A percentile compares a stretch with the other conserved stretches of the same genome.
These are phyloP conservation scores for Drosophila ambigua DNA, from an alignment of 1,140 invertebrate genomes.

Conservation along the genomic window DNA sequence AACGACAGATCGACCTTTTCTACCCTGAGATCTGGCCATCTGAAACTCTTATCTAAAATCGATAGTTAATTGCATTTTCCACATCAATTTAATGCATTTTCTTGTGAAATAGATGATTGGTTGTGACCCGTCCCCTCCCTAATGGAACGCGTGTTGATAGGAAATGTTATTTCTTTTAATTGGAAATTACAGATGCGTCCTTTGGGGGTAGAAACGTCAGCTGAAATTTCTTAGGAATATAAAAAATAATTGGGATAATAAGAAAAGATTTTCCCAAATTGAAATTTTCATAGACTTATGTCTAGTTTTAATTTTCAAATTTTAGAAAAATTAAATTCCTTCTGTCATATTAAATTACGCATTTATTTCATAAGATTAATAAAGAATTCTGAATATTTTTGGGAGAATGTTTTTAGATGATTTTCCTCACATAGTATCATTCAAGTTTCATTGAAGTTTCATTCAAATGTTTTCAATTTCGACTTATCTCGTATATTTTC, in stretches of 20 bases:
- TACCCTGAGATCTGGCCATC: no score
- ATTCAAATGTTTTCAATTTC: no score
- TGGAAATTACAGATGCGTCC: constrained; percentile 1
- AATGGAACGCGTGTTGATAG: constrained; percentile 35
- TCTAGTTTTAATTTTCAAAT: no score
- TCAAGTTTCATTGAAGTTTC: no score
- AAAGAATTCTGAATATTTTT: no score
- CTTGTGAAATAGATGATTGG: constrained; percentile 18
- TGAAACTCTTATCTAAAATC: constrained; percentile 66
- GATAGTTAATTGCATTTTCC: constrained; percentile 69
- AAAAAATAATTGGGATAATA: not conserved
- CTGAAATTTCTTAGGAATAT: not conserved
- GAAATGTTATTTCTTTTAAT: constrained; percentile 17
- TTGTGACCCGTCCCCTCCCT: not conserved
- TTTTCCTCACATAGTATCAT: no score
- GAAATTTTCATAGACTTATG: no score
- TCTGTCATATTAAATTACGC: no score
- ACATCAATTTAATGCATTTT: constrained; percentile 43
- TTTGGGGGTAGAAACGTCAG: not conserved
- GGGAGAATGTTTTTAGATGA: no score
- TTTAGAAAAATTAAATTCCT: not conserved
- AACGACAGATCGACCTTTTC: not conserved
- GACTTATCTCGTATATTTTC: no score
- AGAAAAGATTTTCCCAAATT: no score
- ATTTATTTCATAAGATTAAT: no score